These are phyloP conservation scores for Halictus quadricinctus DNA, from an alignment of 2,888 invertebrate genomes.

Conservation along the genomic window DNA sequence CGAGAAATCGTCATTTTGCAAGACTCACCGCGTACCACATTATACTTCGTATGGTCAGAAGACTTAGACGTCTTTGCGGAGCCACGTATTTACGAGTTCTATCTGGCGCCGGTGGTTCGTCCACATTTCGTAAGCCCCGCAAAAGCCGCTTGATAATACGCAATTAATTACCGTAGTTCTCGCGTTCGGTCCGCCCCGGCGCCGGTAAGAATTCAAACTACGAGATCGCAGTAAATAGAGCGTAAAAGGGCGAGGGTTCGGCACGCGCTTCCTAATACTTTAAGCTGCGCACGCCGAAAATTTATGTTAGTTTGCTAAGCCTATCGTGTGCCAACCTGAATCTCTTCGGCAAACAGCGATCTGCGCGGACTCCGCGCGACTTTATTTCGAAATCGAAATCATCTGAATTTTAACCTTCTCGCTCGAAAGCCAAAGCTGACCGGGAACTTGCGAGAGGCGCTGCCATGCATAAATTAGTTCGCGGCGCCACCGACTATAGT, in stretches of 20 bases:
- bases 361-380: conserved; percentile 12
- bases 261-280: conserved; percentile 63
- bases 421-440: too few species aligned
- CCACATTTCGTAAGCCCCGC: not conserved
- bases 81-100: conserved; percentile 18
- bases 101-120: not conserved
- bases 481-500: too few species aligned
- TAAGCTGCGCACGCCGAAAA: conserved; percentile 66
- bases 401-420: not conserved
- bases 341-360: conserved; percentile 72
- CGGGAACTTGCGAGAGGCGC: too few species aligned
- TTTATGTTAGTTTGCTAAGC: conserved; percentile 77
- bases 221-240: conserved; percentile 41
- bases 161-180: conserved; percentile 33
- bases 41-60: not conserved
- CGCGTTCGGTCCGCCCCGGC: conserved; percentile 18
- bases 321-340: conserved; percentile 72
- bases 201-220: conserved; percentile 30
- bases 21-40: not conserved
- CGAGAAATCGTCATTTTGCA: too few species aligned
- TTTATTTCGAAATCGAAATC: conserved; percentile 36
- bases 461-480: too few species aligned
- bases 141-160: not conserved
- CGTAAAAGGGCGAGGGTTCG: conserved; percentile 58
- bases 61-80: not conserved